Percentiles rank a stretch among this genome's conserved stretches.
Conservation (phyloP, 1,140 invertebrate species). For the Lasioglossum baleicum region DNA sequence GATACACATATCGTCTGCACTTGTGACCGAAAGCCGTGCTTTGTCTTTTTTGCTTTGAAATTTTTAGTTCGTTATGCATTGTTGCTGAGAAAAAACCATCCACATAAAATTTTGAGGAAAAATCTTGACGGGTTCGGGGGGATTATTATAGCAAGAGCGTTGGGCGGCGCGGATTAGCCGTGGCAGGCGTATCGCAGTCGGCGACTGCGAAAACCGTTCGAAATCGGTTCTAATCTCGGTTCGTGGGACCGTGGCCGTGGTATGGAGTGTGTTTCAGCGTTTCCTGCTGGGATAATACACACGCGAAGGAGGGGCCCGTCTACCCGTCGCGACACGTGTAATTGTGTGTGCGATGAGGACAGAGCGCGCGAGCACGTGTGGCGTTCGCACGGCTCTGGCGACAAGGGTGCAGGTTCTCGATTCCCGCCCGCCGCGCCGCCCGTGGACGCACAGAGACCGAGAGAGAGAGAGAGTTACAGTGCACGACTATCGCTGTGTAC, state of each 20-base stretch:
- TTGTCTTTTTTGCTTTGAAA: too few relatives aligned
- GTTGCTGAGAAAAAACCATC: too few relatives aligned
- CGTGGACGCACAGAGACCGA: too few relatives aligned
- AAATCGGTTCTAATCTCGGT: background rate
- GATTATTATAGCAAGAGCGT: too few relatives aligned
- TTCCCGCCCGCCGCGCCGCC: too few relatives aligned
- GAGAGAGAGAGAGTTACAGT: background rate
- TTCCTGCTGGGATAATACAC: background rate
- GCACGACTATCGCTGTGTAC: too few relatives aligned
- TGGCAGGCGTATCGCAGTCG: background rate
- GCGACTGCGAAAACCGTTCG: background rate
- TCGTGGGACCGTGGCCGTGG: background rate
- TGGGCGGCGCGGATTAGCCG: too few relatives aligned
- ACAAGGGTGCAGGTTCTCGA: background rate
- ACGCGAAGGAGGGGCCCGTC: background rate
- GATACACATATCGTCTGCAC: too few relatives aligned
- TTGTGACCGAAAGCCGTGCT: too few relatives aligned
- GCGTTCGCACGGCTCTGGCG: slow-evolving; percentile 14
- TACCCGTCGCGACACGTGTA: background rate
- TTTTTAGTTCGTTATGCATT: too few relatives aligned
- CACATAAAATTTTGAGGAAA: too few relatives aligned
- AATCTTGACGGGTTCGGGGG: too few relatives aligned
- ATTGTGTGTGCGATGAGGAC: background rate
- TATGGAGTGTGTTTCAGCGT: background rate
- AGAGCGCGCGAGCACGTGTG: slow-evolving; percentile 24